Evolutionary conservation across 2,888 invertebrate genomes (phyloP), one percentile per base, ranked within the genome.

Genomic region (Odontothrips loti): DNA sequence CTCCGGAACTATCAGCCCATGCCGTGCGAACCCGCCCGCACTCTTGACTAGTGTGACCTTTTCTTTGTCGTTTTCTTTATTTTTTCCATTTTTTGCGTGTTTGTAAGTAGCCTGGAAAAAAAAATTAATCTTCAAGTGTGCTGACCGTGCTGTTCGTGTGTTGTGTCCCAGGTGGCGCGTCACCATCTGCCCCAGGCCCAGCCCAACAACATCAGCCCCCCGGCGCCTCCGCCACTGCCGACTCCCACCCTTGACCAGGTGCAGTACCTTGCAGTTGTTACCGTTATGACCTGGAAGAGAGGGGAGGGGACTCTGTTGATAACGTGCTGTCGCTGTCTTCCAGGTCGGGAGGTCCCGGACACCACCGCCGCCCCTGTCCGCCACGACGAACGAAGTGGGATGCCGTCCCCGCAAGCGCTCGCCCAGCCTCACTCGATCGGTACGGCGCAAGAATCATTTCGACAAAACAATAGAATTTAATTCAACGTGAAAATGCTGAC

Each of bases 351-450:
- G 58, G 15, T 15, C 58, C 4, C 58, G 68, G 23, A 75, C 68
- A 27, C 68, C 68, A 27, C 23, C 68, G 68, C 68, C 23, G 68
- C 68, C 68, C 8, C 27, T 27, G 68, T 15, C 58, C 15, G 17
- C 58, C 58, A 27, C 23, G 68, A 27, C 68, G 27, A 23, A 20
- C n/a, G 63, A 47, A 4, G 82, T 68, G n/a, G 80, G 80, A 17
- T 51, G 20, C 78, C 48, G 47, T 29, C n/a, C 20, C 20, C 79
- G 82, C 48, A 82, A 68, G 78, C 75, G 79, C 23, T 82, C 82
- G 29, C 79, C 82, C 17, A 82, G 79, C 43, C 34, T 80, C 29
- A 79, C 80, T 75, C 75, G 81, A 51, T 82, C 82, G 23, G 82
- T 82, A 81, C 6, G 68, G 1, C n/a, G 34, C 34, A 2, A 2